Percentiles rank a stretch among this genome's conserved stretches.
These are phyloP conservation scores for Chelon auratus DNA, from an alignment of 2,797 vertebrate genomes.

Conservation along the genomic window DNA sequence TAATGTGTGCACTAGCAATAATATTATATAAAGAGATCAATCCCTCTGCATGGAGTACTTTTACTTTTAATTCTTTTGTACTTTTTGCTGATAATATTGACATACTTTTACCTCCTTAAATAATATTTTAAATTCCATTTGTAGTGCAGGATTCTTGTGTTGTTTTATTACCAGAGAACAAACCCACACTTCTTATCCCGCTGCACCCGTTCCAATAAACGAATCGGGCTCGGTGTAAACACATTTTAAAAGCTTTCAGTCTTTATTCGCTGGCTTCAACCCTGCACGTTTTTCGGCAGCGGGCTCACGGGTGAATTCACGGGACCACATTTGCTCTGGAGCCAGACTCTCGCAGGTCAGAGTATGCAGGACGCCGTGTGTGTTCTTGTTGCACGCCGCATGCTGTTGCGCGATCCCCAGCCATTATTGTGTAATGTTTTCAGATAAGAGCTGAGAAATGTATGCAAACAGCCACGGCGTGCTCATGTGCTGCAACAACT, in stretches of 20 bases:
- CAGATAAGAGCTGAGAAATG: slow-evolving; percentile 52
- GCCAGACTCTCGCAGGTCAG: background rate
- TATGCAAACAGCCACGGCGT: slow-evolving; percentile 8
- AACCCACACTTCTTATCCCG: background rate
- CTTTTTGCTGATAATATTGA: no score
- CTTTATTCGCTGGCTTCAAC: background rate
- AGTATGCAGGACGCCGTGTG: slow-evolving; percentile 27
- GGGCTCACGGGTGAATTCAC: slow-evolving; percentile 20
- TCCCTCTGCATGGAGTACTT: background rate
- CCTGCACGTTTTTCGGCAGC: background rate
- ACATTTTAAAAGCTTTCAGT: background rate
- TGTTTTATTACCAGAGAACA: background rate
- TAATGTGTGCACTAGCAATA: no score
- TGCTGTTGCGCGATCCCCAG: slow-evolving; percentile 58
- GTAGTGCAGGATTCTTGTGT: background rate
- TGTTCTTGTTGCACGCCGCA: slow-evolving; percentile 40
- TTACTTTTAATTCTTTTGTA: background rate
- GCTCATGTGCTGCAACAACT: slow-evolving; percentile 6
- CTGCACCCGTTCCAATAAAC: slow-evolving; percentile 16
- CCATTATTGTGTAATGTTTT: slow-evolving; percentile 69
- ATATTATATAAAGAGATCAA: no score
- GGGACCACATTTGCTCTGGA: slow-evolving; percentile 21
- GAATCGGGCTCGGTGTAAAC: slow-evolving; percentile 9
- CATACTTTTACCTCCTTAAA: no score
- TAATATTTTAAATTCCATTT: background rate